A percentile compares a stretch with the other conserved stretches of the same genome.
phyloP scores from a whole-genome alignment of 2,797 vertebrate species.

The Gastrophryne carolinensis region DNA sequence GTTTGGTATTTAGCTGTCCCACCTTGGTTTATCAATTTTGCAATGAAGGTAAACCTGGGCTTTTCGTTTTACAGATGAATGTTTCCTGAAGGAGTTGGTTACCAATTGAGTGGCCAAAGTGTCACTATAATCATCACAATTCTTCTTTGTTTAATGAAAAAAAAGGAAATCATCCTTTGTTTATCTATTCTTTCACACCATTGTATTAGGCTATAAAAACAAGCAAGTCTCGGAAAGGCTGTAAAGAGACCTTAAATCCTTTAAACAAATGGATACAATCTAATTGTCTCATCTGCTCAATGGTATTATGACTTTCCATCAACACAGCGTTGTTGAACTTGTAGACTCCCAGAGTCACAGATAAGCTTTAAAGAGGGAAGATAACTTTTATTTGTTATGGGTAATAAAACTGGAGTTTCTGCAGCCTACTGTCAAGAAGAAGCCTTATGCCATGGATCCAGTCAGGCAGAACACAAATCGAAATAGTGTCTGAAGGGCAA shows the following conservation, averaged over 20 bases:
- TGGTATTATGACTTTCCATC: constrained; percentile 61
- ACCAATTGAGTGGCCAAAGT: not conserved
- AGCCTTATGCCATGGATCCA: constrained; percentile 56
- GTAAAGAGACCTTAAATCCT: constrained; percentile 67
- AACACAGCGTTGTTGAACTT: constrained; percentile 62
- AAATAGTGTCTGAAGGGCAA: constrained; percentile 67
- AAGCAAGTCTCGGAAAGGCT: constrained; percentile 57
- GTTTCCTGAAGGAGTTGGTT: not conserved
- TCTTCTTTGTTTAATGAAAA: constrained; percentile 1
- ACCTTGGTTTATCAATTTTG: not conserved
- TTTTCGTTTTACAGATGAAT: not conserved
- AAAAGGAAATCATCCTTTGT: constrained; percentile 54
- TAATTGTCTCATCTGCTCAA: constrained; percentile 70
- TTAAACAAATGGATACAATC: constrained; percentile 72
- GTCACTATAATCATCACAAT: not conserved
- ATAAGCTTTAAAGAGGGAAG: constrained; percentile 66
- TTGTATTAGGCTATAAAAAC: constrained; percentile 62
- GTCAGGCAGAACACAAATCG: constrained; percentile 64
- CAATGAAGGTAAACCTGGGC: not conserved
- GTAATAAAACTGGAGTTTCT: constrained; percentile 67
- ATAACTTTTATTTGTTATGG: constrained; percentile 71
- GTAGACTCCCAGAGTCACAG: constrained; percentile 60
- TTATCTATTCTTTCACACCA: constrained; percentile 63
- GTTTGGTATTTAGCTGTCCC: not conserved
- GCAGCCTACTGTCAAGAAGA: constrained; percentile 62